Evolutionary conservation across 2,113 vertebrate genomes (phyloP), one percentile per base, ranked within the genome.

Genomic region (Abramis brama): DNA sequence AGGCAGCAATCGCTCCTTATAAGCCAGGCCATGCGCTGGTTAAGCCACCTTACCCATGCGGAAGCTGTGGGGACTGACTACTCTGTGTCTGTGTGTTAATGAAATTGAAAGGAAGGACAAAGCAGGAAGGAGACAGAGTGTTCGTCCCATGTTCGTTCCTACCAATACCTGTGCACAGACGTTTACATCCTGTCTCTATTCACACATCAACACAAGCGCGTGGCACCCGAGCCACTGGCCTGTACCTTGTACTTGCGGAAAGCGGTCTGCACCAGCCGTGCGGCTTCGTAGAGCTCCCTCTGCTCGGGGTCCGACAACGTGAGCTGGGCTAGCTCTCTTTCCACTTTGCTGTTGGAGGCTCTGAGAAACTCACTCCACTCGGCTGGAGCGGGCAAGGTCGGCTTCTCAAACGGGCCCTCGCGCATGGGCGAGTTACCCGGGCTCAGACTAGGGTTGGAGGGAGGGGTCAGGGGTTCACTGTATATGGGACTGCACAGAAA

Each of bases 191-290:
- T 68, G 79, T 50, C 43, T 82, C 79, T 82, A 82, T 68, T 88
- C 79, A 78, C 80, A 60, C 78, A 83, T 87, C 73, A 79, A 66
- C 68, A 81, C 55, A 57, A 45, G 43, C 43, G 10, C 13, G 66
- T 73, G 86, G 78, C 88, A 85, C 90, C 91, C 70, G 85, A 90
- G 85, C 57, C 43, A 23, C 89, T 87, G 90, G 91, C 86, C 92
- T 93, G 43, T 95, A 99, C 98, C 97, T 99, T 99, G 90, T 98
- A 99, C 93, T 98, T 99, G 93, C 97, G 97, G 96, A 99, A 99
- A 92, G 97, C 97, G 36, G 97, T 98, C 95, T 99, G 98, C 93
- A 99, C 97, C 52, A 99, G 96, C 89, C 97, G 96, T 92, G 98
- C 98, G 1, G 98, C 98, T 92, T 99, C 97, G 4, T 99, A 99